Base-by-base conservation (phyloP, 2,888 invertebrate genomes). In the Schizaphis graminum region DNA sequence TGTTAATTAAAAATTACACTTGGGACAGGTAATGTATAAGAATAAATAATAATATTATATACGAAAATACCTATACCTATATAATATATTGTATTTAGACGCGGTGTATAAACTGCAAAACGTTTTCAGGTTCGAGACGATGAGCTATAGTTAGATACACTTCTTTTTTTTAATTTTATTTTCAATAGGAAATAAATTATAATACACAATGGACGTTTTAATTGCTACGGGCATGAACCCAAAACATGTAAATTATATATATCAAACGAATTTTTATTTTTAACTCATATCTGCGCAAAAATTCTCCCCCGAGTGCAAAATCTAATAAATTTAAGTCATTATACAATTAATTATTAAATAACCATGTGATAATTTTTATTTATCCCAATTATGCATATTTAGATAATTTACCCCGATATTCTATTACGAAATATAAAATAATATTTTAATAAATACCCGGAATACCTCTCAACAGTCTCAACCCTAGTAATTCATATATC, bases 241-340 rank as follows among this genome's bases (percentile, higher is more conserved):
- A 91, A 86, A 44, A 91, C 61, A 86, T n/a, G 7, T 84, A 91
- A 85, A 91, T n/a, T 85, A 85, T 53, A 84, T 53, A 89, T 47
- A 86, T 16, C 13, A 61, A 86, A 86, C 47, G 24, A 86, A 57
- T 91, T 57, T 24, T 61, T 91, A 91, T 91, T 91, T 91, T 91
- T 86, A 91, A 91, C 86, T 86, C 47, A n/a, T 56, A 56, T 47
- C 44, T n/a, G 11, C 21, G n/a, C 47, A 16, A 44, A 91, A 86
- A 35, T 47, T 47, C 85, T 57, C 91, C 44, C 91, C n/a, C 91
- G 85, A 91, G 86, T 91, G 91, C 85, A 91, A 91, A 91, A 53
- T 35, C 35, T 57, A 26, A 41, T 89, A 89, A 35, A 77, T 77
- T 77, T 35, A 77, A 77, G 35, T 21, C 35, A 77, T 77, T 21